Conservation (phyloP, 2,113 vertebrate genomes). For the Megaleporinus macrocephalus region DNA sequence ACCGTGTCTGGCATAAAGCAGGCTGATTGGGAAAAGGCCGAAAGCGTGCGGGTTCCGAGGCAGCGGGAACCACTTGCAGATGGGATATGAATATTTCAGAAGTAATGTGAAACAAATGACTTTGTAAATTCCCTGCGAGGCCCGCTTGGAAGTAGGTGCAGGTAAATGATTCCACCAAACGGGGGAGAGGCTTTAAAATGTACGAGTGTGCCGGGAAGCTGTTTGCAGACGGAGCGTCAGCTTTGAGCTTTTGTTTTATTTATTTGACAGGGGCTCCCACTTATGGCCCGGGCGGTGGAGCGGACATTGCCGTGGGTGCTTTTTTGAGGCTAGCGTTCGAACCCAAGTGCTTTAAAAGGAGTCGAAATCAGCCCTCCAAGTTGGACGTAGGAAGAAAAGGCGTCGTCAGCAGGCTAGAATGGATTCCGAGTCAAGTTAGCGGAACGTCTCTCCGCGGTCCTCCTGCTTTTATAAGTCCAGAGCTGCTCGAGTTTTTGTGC, state of each 20-base stretch:
- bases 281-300: neutral
- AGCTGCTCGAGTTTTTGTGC: neutral
- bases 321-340: neutral
- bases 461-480: slow-evolving; percentile 1
- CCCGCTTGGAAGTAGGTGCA: neutral
- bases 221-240: slow-evolving; percentile 15
- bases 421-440: neutral
- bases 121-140: slow-evolving; percentile 25
- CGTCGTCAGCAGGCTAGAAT: neutral
- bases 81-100: slow-evolving; percentile 7
- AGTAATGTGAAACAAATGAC: slow-evolving; percentile 27
- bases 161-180: slow-evolving; percentile 1
- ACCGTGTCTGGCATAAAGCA: slow-evolving; percentile 29
- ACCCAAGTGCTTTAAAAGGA: neutral
- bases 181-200: neutral
- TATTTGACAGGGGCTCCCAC: slow-evolving; percentile 31
- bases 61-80: slow-evolving; percentile 24
- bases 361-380: neutral
- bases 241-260: slow-evolving; percentile 48
- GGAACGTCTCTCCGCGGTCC: neutral
- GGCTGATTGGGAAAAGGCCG: slow-evolving; percentile 29
- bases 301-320: neutral
- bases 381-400: neutral
- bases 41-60: slow-evolving; percentile 1
- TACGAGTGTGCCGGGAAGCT: neutral